Evolutionary conservation across 2,888 invertebrate species (phyloP), one percentile per base, ranked within the genome.

Genomic region (Tiphia femorata): DNA sequence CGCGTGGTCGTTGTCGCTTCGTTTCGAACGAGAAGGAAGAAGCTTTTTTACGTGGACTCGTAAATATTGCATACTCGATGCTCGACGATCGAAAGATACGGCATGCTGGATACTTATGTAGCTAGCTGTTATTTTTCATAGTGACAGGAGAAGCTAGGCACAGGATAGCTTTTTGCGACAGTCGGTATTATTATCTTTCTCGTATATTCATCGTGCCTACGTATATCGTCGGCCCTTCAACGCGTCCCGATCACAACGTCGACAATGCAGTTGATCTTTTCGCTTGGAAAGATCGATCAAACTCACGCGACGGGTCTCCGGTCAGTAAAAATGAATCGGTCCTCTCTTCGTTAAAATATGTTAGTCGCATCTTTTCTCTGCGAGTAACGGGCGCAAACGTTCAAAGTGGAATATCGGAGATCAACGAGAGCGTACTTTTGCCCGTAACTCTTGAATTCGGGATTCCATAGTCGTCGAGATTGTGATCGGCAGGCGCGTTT

Each of bases 101-200:
- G 73, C 83, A 83, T 83, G 83, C 83, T 75, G 77, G 78, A 81
- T 80, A 75, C 81, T 79, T 75, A 77, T 77, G 77, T 76, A 79
- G 80, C 82, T 82, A 82, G 82, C 82, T 80, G 81, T 82, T 83
- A 83, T 70, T 69, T 62, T 65, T 61, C 80, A 80, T 83, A 83
- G 83, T 83, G 83, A 83, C 83, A 83, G 83, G 83, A 83, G 83
- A 83, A 83, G 83, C 81, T 82, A 82, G 82, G 82, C 81, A 82
- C 77, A 83, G 83, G 80, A 78, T 78, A 83, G 82, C 77, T 70
- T n/a, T n/a, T 79, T 80, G 78, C 80, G 75, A 79, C 76, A 79
- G 76, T 77, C 66, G 70, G 62, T 73, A 70, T 70, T 56, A 51
- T 58, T 29, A 51, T 25, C 51, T 29, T 50, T 8, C 51, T 16